phyloP scores from a whole-genome alignment of 1,140 invertebrate species.

The Bombus impatiens region DNA sequence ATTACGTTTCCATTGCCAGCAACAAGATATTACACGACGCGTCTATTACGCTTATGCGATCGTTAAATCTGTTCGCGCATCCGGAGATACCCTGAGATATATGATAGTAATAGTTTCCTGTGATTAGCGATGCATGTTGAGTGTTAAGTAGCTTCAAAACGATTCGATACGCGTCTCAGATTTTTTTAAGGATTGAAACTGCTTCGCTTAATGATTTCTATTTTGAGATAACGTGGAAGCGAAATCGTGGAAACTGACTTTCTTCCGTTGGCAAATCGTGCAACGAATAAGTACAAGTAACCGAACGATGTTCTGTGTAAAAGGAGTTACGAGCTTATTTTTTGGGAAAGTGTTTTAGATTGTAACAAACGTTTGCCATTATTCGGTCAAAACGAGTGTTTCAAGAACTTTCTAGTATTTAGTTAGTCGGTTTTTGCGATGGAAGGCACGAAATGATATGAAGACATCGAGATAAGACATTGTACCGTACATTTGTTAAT shows the following conservation, averaged over 20 bases:
- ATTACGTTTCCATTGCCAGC: slow-evolving; percentile 54
- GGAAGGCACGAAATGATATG: no score
- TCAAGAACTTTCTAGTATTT: no score
- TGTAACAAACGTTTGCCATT: background rate
- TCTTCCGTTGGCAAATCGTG: background rate
- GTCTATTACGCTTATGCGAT: slow-evolving; percentile 36
- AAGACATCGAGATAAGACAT: no score
- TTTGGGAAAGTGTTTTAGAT: background rate
- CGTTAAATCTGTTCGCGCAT: slow-evolving; percentile 5
- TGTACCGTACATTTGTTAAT: no score
- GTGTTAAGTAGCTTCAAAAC: no score
- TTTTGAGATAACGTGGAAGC: background rate
- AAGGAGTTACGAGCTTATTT: background rate
- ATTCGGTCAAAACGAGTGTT: no score
- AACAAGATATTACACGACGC: slow-evolving; percentile 57
- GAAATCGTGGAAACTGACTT: background rate
- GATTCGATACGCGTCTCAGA: background rate
- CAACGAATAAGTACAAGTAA: background rate
- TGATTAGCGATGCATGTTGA: background rate
- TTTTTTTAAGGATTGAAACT: background rate
- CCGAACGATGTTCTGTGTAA: background rate
- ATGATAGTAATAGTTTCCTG: background rate
- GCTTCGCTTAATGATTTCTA: background rate
- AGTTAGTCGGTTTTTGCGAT: no score
- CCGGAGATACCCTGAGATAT: slow-evolving; percentile 8